A percentile compares a stretch with the other conserved stretches of the same genome.
Conservation (phyloP, 2,113 vertebrate species). For the Alaudala cheleensis region DNA sequence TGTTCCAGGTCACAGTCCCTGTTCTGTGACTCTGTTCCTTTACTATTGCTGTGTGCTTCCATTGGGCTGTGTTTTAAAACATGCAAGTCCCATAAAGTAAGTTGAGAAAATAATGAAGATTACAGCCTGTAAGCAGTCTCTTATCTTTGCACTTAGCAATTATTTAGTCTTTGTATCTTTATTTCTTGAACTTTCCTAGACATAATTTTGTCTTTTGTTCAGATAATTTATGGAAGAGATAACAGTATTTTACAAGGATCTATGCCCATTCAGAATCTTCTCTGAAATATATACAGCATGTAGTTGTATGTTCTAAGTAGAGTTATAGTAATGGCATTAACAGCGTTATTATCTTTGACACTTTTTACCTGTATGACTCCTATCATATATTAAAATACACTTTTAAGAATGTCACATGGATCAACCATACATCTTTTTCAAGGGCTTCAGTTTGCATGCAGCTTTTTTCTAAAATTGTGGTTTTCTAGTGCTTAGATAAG, state of each 20-base stretch:
- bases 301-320: neutral
- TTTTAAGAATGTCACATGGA: neutral
- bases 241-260: neutral
- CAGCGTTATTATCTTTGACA: neutral
- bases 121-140: neutral
- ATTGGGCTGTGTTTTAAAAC: neutral
- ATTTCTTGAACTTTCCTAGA: neutral
- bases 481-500: neutral
- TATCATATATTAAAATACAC: neutral
- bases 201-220: neutral
- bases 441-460: neutral
- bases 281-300: neutral
- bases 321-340: neutral
- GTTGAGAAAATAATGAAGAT: neutral
- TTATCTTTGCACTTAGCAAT: neutral
- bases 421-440: neutral
- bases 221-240: neutral
- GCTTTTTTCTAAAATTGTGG: neutral
- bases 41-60: neutral
- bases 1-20: neutral
- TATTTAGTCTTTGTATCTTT: neutral
- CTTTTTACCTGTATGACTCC: neutral
- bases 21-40: neutral
- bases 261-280: neutral
- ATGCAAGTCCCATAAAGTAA: neutral